phyloP scores from a whole-genome alignment of 2,888 invertebrate genomes.

The Amaurobius ferox region DNA sequence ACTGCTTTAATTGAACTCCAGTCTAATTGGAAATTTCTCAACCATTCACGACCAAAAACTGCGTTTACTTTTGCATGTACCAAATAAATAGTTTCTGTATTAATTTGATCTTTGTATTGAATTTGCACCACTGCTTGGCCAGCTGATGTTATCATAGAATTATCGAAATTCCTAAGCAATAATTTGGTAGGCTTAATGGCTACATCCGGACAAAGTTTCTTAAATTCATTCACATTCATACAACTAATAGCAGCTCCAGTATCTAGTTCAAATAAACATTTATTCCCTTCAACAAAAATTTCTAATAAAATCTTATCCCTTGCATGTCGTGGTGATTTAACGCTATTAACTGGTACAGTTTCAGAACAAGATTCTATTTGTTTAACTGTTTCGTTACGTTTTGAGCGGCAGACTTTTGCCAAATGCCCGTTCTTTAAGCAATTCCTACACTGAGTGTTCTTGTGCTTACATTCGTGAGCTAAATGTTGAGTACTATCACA shows the following conservation, averaged over 20 bases:
- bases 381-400: constrained; percentile 46
- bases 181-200: constrained; percentile 57
- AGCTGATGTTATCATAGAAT: constrained; percentile 51
- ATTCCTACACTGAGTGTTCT: constrained; percentile 41
- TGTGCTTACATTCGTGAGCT: constrained; percentile 50
- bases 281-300: constrained; percentile 48
- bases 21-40: constrained; percentile 52
- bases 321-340: constrained; percentile 45
- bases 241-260: constrained; percentile 41
- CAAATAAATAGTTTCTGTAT: constrained; percentile 54
- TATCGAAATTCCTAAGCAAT: constrained; percentile 54
- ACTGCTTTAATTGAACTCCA: constrained; percentile 39
- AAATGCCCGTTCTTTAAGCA: constrained; percentile 49
- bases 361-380: constrained; percentile 45
- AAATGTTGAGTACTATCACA: constrained; percentile 57
- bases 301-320: constrained; percentile 52
- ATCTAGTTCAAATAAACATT: constrained; percentile 44
- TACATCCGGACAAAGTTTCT: constrained; percentile 51
- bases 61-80: constrained; percentile 54
- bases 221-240: constrained; percentile 46
- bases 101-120: constrained; percentile 56
- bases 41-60: constrained; percentile 55
- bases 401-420: constrained; percentile 46
- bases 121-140: constrained; percentile 54
- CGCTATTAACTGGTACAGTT: constrained; percentile 46